Conservation (phyloP, 1,140 invertebrate genomes). For the Antheraea mylitta region DNA sequence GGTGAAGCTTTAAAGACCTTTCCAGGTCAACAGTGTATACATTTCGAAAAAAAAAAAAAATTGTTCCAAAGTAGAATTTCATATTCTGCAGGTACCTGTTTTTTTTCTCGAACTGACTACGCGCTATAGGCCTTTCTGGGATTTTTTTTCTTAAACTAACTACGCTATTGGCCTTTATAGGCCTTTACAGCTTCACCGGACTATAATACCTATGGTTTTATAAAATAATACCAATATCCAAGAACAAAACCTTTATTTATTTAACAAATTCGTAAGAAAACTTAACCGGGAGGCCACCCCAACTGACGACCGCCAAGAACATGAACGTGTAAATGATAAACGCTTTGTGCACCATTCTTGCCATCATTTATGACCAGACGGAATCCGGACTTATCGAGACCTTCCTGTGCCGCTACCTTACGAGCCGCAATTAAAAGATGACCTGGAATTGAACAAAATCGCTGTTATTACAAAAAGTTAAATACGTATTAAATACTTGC, state of each 20-base stretch:
- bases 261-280: constrained; percentile 10
- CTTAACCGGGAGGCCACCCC: constrained; percentile 96
- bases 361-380: constrained; percentile 95
- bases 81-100: no score
- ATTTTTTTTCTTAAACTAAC: no score
- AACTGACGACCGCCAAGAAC: constrained; percentile 96
- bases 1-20: no score
- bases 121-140: no score
- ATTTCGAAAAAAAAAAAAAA: no score
- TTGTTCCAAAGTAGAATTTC: no score
- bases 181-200: no score
- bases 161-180: no score
- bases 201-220: not conserved
- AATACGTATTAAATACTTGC: no score
- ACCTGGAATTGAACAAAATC: constrained; percentile 63
- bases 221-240: constrained; percentile 11
- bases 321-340: constrained; percentile 96
- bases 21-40: no score
- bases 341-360: constrained; percentile 88
- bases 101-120: no score
- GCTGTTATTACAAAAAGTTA: no score
- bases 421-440: constrained; percentile 90
- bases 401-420: constrained; percentile 87
- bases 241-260: constrained; percentile 18
- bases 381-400: constrained; percentile 84